Base-by-base conservation (phyloP, 2,888 invertebrate genomes). In the Clanis bilineata region DNA sequence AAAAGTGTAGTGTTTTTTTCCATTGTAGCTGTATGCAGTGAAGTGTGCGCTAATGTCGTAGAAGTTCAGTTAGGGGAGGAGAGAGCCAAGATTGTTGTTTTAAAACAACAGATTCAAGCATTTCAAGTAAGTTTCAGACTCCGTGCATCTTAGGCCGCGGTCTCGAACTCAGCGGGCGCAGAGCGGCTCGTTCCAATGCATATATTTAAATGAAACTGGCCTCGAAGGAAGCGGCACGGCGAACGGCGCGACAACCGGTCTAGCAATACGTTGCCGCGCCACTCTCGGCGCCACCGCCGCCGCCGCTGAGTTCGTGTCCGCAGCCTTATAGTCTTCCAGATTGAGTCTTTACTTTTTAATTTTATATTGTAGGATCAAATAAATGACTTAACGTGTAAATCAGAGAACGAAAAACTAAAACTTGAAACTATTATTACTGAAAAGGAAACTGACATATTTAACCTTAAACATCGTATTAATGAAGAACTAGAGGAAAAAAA, bases 1-100 rank as follows among this genome's bases (percentile, higher is more conserved):
- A 44, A 12, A 36, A 45, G n/a, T 6, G 3, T 28, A n/a, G 22
- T n/a, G 12, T 21, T 9, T 45, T 57, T 45, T 25, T 25, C 6
- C 61, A 62, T 78, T 79, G 18, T 70, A 88, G 92, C 91, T 57
- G 69, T 83, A 15, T 89, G 87, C 67, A 90, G 82, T 66, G 92
- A 91, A 71, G 85, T 78, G 0, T 92, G 92, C 62, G 86, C 79
- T 1, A 90, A 90, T 71, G 87, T 92, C 3, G 80, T 92, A 6
- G 92, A 92, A 67, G 90, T 92, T 1, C 92, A 92, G 62, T 72
- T 92, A 6, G 77, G 78, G 6, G 92, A 92, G 65, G 92, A 92
- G 64, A 79, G 85, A 64, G 88, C 88, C 5, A 90, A 86, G 65
- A 83, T 85, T 56, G 80, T 79, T 7, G 68, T 77, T 21, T 74